phyloP scores from a whole-genome alignment of 1,140 invertebrate genomes.

The Platorchestia sp. region DNA sequence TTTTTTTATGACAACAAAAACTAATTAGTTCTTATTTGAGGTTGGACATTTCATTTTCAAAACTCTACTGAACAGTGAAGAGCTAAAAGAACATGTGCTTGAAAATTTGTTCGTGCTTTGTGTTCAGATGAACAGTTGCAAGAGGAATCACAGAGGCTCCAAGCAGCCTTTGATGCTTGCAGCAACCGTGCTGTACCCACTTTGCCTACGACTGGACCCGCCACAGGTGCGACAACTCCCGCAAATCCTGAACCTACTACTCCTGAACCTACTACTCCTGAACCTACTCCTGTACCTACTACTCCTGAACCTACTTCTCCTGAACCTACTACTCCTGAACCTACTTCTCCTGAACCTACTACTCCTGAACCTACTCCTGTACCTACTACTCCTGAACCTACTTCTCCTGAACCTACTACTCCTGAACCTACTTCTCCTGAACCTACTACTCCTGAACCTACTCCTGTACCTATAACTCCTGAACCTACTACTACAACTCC shows the following conservation, averaged over 20 bases:
- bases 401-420: background rate
- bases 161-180: background rate
- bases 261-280: background rate
- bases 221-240: background rate
- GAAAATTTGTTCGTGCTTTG: background rate
- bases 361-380: background rate
- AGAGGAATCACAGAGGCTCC: background rate
- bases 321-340: background rate
- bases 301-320: background rate
- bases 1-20: no score
- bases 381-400: background rate
- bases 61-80: background rate
- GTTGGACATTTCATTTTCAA: background rate
- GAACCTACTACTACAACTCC: background rate
- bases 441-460: background rate
- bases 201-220: background rate
- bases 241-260: background rate
- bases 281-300: background rate
- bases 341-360: background rate
- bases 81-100: background rate
- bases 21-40: background rate
- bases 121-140: background rate
- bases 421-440: background rate
- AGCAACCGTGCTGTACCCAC: background rate
- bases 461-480: background rate